Base-by-base conservation (phyloP, 2,113 vertebrate species). In the Istiophorus platypterus region DNA sequence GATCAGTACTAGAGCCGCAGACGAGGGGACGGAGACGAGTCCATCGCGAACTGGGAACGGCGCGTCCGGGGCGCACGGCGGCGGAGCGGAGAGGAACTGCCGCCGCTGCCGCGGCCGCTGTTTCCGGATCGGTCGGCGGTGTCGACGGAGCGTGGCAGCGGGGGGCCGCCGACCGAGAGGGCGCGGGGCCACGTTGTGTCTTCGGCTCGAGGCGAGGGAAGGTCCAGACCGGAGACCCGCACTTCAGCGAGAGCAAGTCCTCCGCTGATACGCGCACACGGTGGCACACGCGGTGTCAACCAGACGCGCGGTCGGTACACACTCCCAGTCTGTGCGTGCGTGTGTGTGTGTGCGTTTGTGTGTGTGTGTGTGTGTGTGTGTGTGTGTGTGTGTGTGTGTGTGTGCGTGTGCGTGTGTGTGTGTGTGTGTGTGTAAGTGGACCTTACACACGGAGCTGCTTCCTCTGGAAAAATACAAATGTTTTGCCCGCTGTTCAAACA, bases 51-150 rank as follows among this genome's bases (percentile, higher is more conserved):
- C 9, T 62, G 62, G 69, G 57, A 67, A 66, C 63, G 71, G 88
- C 37, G 90, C 80, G 88, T 84, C 77, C 41, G 80, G 52, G 58
- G 78, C 78, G 84, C 84, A 84, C 70, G 26, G 1, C 72, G 62
- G 15, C n/a, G 42, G 15, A 39, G 57, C 49, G 64, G 47, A 1
- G 42, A 61, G 56, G 26, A 41, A 56, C 66, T 26, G 71, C 58
- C 34, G 80, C 7, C 34, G 76, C 84, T 76, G 86, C 66, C n/a
- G 71, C 58, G 34, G 80, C 7, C 34, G 76, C 84, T 76, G 86
- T 20, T 88, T 74, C 78, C 65, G 29, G 80, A 92, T 96, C 93
- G 92, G 87, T 92, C 85, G 84, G 76, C 90, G 61, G 57, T 85
- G 79, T 91, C 73, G 39, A 63, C 91, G 90, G 92, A n/a, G 91